Evolutionary conservation across 2,888 invertebrate species (phyloP).

Genomic region (Tetrapedia diversipes): DNA sequence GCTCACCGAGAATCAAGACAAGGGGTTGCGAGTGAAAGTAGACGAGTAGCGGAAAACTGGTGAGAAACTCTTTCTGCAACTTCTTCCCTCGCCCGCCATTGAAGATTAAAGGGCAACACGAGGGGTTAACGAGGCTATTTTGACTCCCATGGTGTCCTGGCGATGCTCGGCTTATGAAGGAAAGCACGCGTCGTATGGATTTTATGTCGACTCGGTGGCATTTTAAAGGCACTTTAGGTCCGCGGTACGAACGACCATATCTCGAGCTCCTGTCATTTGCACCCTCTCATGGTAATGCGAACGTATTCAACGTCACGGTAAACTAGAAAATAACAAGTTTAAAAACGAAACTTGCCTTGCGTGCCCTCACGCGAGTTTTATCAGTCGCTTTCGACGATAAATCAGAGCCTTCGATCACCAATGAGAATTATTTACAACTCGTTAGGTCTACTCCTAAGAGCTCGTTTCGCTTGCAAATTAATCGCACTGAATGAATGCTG

Average conservation of each 20-base stretch:
- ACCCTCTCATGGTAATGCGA: constrained; percentile 15
- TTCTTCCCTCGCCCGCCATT: background rate
- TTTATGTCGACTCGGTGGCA: constrained; percentile 20
- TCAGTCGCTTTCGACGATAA: no score
- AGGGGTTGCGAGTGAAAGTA: background rate
- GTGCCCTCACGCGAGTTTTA: no score
- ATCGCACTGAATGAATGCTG: no score
- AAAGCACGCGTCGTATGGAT: constrained; percentile 28
- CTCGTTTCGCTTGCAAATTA: no score
- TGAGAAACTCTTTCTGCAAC: no score
- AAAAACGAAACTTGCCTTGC: no score
- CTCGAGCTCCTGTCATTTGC: constrained; percentile 23
- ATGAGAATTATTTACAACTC: no score
- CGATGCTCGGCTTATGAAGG: background rate
- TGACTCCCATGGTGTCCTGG: background rate
- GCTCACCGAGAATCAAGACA: no score
- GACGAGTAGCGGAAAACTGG: background rate
- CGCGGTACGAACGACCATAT: constrained; percentile 12
- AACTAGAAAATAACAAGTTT: background rate
- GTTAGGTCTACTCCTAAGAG: no score
- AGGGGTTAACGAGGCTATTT: constrained; percentile 1
- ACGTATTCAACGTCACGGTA: constrained; percentile 1
- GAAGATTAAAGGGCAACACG: background rate
- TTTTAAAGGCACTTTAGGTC: constrained; percentile 24
- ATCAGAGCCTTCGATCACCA: no score